Percentiles rank a stretch among this genome's conserved stretches.
phyloP scores from a whole-genome alignment of 2,797 vertebrate species.

The Coranthus polyacanthus region DNA sequence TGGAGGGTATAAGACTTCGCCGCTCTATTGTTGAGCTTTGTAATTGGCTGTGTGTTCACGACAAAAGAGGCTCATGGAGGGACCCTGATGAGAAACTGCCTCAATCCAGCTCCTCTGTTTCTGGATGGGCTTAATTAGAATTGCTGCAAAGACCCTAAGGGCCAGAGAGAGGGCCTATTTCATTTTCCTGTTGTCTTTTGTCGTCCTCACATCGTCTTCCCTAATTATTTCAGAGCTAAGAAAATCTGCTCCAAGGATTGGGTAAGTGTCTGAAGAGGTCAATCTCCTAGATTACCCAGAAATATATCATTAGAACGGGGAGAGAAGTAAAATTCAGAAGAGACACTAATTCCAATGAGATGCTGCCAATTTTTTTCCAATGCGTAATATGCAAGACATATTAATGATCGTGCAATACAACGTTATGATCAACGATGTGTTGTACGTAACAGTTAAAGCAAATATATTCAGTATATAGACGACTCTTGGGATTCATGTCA shows the following conservation, averaged over 20 bases:
- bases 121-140: constrained; percentile 86
- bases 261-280: constrained; percentile 72
- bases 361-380: constrained; percentile 6
- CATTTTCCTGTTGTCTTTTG: constrained; percentile 83
- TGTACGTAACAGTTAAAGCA: too few relatives aligned
- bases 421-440: too few relatives aligned
- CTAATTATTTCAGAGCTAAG: constrained; percentile 81
- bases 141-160: constrained; percentile 77
- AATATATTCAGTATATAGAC: too few relatives aligned
- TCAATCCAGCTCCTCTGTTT: constrained; percentile 81
- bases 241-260: constrained; percentile 76
- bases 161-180: constrained; percentile 72
- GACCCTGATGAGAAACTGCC: constrained; percentile 82
- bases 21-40: constrained; percentile 81
- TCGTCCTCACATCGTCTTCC: constrained; percentile 78
- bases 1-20: constrained; percentile 76
- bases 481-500: too few relatives aligned
- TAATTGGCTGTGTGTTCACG: constrained; percentile 83
- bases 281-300: constrained; percentile 63
- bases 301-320: constrained; percentile 54
- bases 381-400: constrained; percentile 5
- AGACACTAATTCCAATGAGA: constrained; percentile 27
- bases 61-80: constrained; percentile 82
- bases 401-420: too few relatives aligned
- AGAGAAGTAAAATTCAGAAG: constrained; percentile 40